Percentiles rank a stretch among this genome's conserved stretches.
Conservation (phyloP, 2,797 vertebrate species). For the Acropternis orthonyx region DNA sequence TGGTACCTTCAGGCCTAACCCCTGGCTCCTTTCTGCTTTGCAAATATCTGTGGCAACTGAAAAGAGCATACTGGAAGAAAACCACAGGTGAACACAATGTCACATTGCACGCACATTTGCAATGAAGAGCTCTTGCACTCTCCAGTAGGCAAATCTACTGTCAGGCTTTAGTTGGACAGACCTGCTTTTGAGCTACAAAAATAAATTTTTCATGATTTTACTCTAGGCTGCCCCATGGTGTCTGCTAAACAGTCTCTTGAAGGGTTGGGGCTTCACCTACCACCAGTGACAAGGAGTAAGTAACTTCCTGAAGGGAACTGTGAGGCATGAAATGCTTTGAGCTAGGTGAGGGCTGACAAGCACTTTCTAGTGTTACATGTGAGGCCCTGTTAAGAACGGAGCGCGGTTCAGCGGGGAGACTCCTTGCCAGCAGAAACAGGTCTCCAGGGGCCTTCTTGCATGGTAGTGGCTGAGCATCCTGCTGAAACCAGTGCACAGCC, state of each 20-base stretch:
- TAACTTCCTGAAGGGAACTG: background rate
- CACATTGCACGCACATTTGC: background rate
- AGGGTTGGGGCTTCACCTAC: background rate
- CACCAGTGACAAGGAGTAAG: background rate
- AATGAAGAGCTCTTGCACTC: background rate
- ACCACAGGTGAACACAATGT: background rate
- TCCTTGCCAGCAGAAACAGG: background rate
- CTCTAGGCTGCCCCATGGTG: background rate
- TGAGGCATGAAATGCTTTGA: background rate
- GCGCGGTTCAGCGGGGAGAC: accelerated
- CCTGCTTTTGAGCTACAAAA: background rate
- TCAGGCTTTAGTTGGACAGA: background rate
- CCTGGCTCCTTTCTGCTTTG: background rate
- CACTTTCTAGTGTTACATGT: background rate
- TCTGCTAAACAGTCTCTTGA: background rate
- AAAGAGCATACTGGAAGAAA: background rate
- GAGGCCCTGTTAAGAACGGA: background rate
- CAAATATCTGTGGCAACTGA: background rate
- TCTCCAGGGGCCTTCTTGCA: background rate
- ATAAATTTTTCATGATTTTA: background rate
- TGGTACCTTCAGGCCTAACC: background rate
- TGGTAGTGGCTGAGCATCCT: background rate
- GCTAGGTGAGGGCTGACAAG: background rate
- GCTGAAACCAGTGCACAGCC: background rate
- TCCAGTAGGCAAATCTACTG: background rate